Conservation (phyloP, 2,797 vertebrate genomes). For the Pangasius larnaudii region DNA sequence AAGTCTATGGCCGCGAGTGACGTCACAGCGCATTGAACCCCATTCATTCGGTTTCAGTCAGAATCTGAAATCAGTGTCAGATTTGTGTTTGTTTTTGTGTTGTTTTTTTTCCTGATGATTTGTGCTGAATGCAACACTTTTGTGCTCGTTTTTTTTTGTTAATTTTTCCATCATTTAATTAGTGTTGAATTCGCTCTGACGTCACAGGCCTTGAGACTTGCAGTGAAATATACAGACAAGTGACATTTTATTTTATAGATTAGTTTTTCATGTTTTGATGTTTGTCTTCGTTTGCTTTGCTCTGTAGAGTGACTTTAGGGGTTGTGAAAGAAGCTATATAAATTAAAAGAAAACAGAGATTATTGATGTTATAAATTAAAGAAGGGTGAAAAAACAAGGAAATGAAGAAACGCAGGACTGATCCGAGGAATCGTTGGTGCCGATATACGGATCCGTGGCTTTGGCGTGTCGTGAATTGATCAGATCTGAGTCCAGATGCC, state of each 20-base stretch:
- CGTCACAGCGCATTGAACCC: background rate
- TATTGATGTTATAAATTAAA: background rate
- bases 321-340: background rate
- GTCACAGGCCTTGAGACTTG: background rate
- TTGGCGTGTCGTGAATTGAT: background rate
- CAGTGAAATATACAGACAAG: background rate
- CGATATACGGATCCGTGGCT: background rate
- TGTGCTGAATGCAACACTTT: background rate
- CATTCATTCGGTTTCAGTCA: background rate
- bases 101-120: background rate
- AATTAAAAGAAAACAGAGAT: too few relatives aligned
- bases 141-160: background rate
- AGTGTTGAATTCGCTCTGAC: background rate
- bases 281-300: background rate
- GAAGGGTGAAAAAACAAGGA: background rate
- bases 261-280: background rate
- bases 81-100: too few relatives aligned
- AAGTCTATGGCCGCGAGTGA: background rate
- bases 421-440: background rate
- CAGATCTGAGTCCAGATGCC: background rate
- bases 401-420: background rate
- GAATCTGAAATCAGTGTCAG: background rate
- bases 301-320: background rate
- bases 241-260: background rate
- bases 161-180: background rate